Percentiles rank a stretch among this genome's conserved stretches.
Evolutionary conservation across 1,140 invertebrate species (phyloP).

Genomic region (Zaprionus camerounensis): DNA sequence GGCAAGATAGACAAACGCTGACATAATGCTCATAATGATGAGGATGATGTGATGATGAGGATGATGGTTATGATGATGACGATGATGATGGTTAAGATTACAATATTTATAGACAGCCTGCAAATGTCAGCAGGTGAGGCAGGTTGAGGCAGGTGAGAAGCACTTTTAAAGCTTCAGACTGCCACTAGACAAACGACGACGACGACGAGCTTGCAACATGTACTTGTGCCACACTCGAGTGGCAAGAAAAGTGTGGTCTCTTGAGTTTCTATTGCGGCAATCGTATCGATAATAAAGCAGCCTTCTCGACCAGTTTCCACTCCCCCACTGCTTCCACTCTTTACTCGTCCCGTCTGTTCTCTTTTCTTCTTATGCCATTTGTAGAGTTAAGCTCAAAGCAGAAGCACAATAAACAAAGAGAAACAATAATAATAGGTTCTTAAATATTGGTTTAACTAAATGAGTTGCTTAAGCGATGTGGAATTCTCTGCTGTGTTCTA

Average conservation of each 20-base stretch:
- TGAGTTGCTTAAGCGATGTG: constrained; percentile 13
- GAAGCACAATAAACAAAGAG: constrained; percentile 23
- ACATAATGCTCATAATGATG: constrained; percentile 57
- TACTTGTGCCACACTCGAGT: constrained; percentile 16
- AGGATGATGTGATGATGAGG: constrained; percentile 33
- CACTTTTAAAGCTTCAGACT: constrained; percentile 70
- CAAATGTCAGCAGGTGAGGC: constrained; percentile 62
- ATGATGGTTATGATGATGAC: constrained; percentile 39
- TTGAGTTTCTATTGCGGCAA: constrained; percentile 25
- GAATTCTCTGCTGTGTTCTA: constrained; percentile 4
- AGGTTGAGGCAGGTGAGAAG: constrained; percentile 58
- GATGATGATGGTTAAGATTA: constrained; percentile 45
- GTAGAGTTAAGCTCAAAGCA: constrained; percentile 1
- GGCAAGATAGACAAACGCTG: constrained; percentile 61
- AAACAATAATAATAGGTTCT: constrained; percentile 2
- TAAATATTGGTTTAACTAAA: constrained; percentile 22
- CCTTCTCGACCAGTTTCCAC: constrained; percentile 2
- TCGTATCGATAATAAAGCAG: constrained; percentile 35
- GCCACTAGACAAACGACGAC: constrained; percentile 26
- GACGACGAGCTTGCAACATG: constrained; percentile 46
- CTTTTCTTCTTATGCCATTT: background rate
- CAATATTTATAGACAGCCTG: constrained; percentile 45
- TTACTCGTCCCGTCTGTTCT: background rate
- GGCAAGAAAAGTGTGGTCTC: constrained; percentile 31
- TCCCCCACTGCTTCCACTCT: background rate